Evolutionary conservation across 1,140 invertebrate genomes (phyloP).

Genomic region (Orussus abietinus): DNA sequence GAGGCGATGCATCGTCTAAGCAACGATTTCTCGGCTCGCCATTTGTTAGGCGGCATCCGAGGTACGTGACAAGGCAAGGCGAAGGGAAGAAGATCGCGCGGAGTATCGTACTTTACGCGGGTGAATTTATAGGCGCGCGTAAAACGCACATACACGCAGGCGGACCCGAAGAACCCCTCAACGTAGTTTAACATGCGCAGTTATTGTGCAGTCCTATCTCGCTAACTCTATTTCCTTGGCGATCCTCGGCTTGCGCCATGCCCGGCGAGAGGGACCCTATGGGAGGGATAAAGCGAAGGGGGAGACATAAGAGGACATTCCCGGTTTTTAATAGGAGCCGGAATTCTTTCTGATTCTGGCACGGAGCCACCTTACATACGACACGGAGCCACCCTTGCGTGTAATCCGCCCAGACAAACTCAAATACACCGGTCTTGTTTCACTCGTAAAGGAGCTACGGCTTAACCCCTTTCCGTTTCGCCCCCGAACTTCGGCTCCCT

Average conservation of each 20-base stretch:
- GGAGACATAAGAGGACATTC: conserved; percentile 29
- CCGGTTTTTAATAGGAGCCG: conserved; percentile 31
- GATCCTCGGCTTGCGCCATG: too few species aligned
- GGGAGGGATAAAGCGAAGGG: too few species aligned
- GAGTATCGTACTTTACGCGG: too few species aligned
- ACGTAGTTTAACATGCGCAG: conserved; percentile 5
- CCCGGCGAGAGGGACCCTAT: too few species aligned
- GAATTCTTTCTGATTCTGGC: conserved; percentile 33
- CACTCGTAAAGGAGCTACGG: not conserved
- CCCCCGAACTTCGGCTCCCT: too few species aligned
- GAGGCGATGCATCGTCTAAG: conserved; percentile 27
- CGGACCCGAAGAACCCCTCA: too few species aligned
- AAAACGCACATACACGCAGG: too few species aligned
- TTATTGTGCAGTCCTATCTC: conserved; percentile 11
- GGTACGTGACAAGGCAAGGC: too few species aligned
- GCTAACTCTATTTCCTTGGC: conserved; percentile 12
- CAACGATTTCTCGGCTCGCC: conserved; percentile 21
- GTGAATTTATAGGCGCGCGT: too few species aligned
- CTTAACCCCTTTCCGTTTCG: not conserved
- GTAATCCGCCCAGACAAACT: conserved; percentile 32
- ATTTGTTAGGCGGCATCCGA: conserved; percentile 21
- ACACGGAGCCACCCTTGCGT: conserved; percentile 19
- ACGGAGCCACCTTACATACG: conserved; percentile 22
- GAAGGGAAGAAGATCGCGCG: not conserved
- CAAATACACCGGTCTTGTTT: conserved; percentile 27